These are phyloP conservation scores for Megalopta genalis DNA, from an alignment of 1,140 invertebrate genomes.

Conservation along the genomic window DNA sequence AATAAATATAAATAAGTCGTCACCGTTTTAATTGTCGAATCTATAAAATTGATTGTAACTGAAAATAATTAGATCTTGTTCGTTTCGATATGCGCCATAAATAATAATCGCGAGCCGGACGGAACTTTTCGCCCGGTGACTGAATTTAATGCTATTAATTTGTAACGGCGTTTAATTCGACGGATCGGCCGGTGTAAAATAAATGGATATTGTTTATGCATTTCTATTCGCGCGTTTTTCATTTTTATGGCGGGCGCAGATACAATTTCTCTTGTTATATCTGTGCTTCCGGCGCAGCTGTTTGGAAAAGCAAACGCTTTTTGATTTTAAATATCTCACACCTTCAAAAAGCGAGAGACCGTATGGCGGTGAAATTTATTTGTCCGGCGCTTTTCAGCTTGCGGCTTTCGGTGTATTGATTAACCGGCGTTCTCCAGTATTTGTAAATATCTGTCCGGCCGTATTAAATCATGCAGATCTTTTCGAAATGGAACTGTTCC, in stretches of 20 bases:
- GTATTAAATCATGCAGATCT: neutral
- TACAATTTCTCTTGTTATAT: slow-evolving; percentile 10
- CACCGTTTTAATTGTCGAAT: no score
- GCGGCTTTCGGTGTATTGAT: slow-evolving; percentile 2
- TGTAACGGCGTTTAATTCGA: neutral
- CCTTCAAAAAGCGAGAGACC: neutral
- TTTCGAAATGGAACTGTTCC: neutral
- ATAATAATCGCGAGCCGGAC: no score
- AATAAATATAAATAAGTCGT: no score
- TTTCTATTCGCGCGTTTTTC: slow-evolving; percentile 9
- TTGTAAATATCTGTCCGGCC: neutral
- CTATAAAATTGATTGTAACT: no score
- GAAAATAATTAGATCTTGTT: no score
- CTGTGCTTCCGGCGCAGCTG: slow-evolving; percentile 8
- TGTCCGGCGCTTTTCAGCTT: neutral
- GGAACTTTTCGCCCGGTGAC: no score
- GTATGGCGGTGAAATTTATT: slow-evolving; percentile 12
- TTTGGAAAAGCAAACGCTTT: slow-evolving; percentile 17
- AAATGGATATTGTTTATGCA: neutral
- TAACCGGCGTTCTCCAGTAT: neutral
- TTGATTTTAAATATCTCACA: slow-evolving; percentile 29
- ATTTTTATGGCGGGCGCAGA: neutral
- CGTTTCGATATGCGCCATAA: no score
- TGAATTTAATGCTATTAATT: neutral
- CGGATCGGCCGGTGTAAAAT: neutral